These are phyloP conservation scores for Antennarius maculatus DNA, from an alignment of 2,797 vertebrate species.

Conservation along the genomic window DNA sequence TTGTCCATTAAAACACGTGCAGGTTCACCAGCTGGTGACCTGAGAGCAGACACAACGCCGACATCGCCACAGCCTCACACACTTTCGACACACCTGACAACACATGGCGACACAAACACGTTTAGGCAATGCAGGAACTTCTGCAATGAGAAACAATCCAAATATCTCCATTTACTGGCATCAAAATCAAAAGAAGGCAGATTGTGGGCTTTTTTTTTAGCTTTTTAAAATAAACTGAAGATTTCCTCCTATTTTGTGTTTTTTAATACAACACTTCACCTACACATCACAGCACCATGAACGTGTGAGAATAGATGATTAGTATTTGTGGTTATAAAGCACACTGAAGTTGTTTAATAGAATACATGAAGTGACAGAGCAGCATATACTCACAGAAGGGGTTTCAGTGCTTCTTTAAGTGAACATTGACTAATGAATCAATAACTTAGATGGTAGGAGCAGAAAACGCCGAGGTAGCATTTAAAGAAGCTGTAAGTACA, in stretches of 20 bases:
- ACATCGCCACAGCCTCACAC: background rate
- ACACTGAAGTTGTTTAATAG: background rate
- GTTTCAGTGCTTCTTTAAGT: no score
- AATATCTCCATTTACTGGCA: no score
- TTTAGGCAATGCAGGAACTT: no score
- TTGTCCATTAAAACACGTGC: constrained; percentile 11
- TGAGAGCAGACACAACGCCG: background rate
- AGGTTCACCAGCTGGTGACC: background rate
- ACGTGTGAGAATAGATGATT: no score
- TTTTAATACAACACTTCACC: no score
- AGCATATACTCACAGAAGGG: background rate
- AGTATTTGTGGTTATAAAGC: background rate
- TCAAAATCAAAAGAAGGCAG: no score
- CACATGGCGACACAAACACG: background rate
- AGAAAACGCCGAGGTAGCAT: background rate
- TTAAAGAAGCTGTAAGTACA: background rate
- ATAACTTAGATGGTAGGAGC: background rate
- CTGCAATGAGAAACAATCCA: no score
- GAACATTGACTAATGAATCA: no score
- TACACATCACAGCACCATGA: no score
- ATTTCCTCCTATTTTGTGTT: no score
- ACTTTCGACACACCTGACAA: background rate
- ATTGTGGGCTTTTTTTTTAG: no score
- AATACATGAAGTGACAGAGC: background rate
- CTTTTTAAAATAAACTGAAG: no score